phyloP scores from a whole-genome alignment of 2,113 vertebrate genomes.

The Cathartes aura region DNA sequence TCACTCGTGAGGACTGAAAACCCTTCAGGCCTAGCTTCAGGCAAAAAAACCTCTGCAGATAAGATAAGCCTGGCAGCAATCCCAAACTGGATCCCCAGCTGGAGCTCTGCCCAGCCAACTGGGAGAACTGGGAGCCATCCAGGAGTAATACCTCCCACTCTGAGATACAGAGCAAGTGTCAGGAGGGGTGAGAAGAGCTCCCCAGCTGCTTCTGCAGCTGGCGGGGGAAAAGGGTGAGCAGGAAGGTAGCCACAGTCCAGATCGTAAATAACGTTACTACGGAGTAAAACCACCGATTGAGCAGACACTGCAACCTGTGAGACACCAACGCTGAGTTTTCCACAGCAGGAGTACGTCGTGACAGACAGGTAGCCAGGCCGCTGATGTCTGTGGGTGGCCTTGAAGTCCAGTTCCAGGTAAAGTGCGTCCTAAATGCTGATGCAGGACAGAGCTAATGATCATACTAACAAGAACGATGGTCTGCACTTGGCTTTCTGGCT shows the following conservation, averaged over 20 bases:
- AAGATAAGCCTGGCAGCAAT: constrained; percentile 4
- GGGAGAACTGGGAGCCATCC: not conserved
- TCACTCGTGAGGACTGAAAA: not conserved
- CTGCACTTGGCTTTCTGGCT: not conserved
- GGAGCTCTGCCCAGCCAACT: not conserved
- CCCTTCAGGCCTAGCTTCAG: constrained; percentile 5
- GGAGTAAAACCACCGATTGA: not conserved
- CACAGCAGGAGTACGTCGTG: rapidly evolving
- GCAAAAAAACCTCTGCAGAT: not conserved
- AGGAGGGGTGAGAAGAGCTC: not conserved
- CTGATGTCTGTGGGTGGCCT: not conserved
- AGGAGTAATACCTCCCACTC: not conserved
- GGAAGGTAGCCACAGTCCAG: not conserved
- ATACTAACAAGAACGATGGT: not conserved
- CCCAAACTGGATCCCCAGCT: not conserved
- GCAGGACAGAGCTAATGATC: not conserved
- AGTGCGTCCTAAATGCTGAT: not conserved
- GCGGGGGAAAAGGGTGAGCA: not conserved
- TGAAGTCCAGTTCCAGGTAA: not conserved
- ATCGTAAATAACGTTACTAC: not conserved
- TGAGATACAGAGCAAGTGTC: not conserved
- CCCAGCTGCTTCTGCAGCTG: not conserved
- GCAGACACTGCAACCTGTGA: not conserved
- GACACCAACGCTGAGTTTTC: not conserved
- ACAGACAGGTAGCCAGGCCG: rapidly evolving